Base-by-base conservation (phyloP, 2,113 vertebrate genomes). In the Chaetops frenatus region DNA sequence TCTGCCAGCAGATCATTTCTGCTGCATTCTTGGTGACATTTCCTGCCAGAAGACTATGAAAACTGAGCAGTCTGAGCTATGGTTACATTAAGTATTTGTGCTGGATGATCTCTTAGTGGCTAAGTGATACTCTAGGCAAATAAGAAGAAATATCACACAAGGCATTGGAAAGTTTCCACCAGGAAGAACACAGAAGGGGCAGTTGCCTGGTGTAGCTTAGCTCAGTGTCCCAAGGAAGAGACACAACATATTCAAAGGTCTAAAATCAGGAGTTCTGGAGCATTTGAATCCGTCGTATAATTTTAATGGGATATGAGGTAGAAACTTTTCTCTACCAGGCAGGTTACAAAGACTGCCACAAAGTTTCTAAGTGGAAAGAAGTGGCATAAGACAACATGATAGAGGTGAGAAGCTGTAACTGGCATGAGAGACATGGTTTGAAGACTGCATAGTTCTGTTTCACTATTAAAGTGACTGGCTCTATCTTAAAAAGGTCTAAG, bases 371-470 rank as follows among this genome's bases (percentile, higher is more conserved):
- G 27, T 12, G 66, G 51, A 78, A 66, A 81, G 14, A 91, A 87
- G 85, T 19, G 14, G 20, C 10, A 7, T 13, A 11, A 85, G 21
- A 62, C 10, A 33, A 54, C 3, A 13, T 6, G 19, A 24, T 16
- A 74, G 10, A 58, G 38, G 40, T 1, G 5, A 74, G 70, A 71
- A 42, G 16, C 29, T 60, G 29, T 17, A 56, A 20, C 18, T 14
- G 24, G 29, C 5, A 40, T 1, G 1, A 71, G 10, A 67, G 21
- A 9, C 9, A 19, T 2, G 10, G 15, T 65, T 65, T 7, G 2
- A 69, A 45, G 3, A 56, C 16, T 12, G 9, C 10, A 6, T 14
- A 72, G 53, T 9, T 74, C 74, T 65, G 16, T 40, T 70, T 60
- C 85, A 51, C 9, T 44, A n/a, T 5, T 62, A 25, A 79, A 90